Conservation (phyloP, 2,113 vertebrate genomes). For the Cichladusa arquata region DNA sequence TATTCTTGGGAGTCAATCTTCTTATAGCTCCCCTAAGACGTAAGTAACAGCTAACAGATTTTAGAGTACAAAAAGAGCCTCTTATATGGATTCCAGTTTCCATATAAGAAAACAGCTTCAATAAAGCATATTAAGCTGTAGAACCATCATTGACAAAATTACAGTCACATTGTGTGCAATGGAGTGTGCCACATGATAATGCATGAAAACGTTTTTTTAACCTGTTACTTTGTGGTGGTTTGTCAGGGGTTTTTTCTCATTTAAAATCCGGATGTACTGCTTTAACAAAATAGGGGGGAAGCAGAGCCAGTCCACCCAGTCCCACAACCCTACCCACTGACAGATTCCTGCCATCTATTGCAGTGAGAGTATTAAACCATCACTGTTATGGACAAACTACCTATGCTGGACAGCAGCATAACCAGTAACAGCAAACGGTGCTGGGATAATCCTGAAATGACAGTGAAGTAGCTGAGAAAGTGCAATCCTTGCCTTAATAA, state of each 20-base stretch:
- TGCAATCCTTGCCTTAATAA: neutral
- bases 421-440: neutral
- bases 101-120: neutral
- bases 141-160: neutral
- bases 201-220: neutral
- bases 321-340: neutral
- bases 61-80: neutral
- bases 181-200: neutral
- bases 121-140: neutral
- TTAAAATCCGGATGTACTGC: neutral
- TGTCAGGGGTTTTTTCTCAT: accelerated
- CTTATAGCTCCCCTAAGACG: neutral
- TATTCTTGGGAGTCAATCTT: neutral
- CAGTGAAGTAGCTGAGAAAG: neutral
- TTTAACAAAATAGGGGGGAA: neutral
- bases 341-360: neutral
- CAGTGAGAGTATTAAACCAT: neutral
- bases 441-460: neutral
- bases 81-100: neutral
- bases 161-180: neutral
- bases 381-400: neutral
- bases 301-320: neutral
- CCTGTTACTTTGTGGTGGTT: neutral
- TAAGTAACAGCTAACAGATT: neutral
- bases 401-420: neutral